Percentiles rank a stretch among this genome's conserved stretches.
Evolutionary conservation across 2,888 invertebrate genomes (phyloP).

Genomic region (Hoplodrina blanda): DNA sequence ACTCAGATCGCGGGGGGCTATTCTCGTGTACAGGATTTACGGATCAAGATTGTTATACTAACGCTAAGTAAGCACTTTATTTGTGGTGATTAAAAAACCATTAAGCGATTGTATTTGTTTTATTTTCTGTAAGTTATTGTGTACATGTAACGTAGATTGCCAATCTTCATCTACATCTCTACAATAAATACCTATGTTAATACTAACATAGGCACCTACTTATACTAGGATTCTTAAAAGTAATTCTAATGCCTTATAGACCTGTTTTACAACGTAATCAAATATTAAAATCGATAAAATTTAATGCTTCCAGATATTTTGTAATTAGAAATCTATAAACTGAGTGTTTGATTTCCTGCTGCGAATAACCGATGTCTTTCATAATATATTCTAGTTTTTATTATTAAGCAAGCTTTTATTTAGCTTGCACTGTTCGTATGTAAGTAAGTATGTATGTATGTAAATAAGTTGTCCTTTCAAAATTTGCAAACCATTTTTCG

Average conservation of each 20-base stretch:
- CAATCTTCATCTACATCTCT: neutral
- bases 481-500: no score
- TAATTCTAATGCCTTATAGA: conserved; percentile 42
- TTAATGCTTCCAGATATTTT: conserved; percentile 50
- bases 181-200: neutral
- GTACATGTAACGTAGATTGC: neutral
- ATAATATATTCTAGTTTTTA: conserved; percentile 38
- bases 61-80: conserved; percentile 47
- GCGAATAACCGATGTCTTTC: conserved; percentile 39
- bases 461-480: no score
- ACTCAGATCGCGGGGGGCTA: conserved; percentile 67
- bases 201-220: conserved; percentile 18
- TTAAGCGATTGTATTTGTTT: conserved; percentile 8
- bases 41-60: conserved; percentile 47
- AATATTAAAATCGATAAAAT: conserved; percentile 48
- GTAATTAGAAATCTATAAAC: conserved; percentile 51
- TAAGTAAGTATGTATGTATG: no score
- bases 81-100: conserved; percentile 45
- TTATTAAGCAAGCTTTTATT: no score
- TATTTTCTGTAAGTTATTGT: neutral
- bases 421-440: no score
- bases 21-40: conserved; percentile 66
- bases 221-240: conserved; percentile 18
- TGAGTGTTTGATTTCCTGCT: conserved; percentile 48
- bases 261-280: conserved; percentile 52